Percentiles rank a stretch among this genome's conserved stretches.
These are phyloP conservation scores for Drosophila mettleri DNA, from an alignment of 2,888 invertebrate species.

Conservation along the genomic window DNA sequence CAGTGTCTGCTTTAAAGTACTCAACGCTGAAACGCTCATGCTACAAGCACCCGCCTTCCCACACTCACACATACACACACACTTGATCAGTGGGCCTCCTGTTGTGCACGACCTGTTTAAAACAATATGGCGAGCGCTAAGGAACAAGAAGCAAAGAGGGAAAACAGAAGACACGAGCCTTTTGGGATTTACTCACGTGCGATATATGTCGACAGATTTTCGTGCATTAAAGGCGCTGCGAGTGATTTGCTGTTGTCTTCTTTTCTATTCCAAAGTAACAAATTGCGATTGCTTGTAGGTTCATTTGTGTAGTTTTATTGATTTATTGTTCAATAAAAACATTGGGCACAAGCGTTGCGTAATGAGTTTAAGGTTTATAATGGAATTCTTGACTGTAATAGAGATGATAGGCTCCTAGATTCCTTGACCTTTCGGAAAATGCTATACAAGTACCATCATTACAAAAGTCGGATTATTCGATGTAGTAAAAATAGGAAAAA, in stretches of 20 bases:
- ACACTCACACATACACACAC: slow-evolving; percentile 21
- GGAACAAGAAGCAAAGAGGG: neutral
- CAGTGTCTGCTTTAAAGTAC: slow-evolving; percentile 53
- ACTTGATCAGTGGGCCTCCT: slow-evolving; percentile 72
- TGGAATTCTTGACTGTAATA: slow-evolving; percentile 74
- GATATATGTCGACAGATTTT: slow-evolving; percentile 74
- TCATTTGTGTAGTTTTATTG: slow-evolving; percentile 45
- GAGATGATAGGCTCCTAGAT: neutral
- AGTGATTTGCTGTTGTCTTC: slow-evolving; percentile 37
- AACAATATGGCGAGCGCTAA: slow-evolving; percentile 64
- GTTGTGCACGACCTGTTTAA: slow-evolving; percentile 70
- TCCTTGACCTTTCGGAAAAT: slow-evolving; percentile 46
- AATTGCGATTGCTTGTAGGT: slow-evolving; percentile 60
- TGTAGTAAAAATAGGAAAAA: neutral
- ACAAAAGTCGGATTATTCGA: slow-evolving; percentile 40
- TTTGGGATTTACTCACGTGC: slow-evolving; percentile 66
- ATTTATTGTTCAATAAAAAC: slow-evolving; percentile 66
- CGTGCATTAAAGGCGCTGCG: slow-evolving; percentile 69
- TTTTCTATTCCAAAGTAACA: slow-evolving; percentile 65
- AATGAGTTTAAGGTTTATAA: slow-evolving; percentile 80
- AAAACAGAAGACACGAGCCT: slow-evolving; percentile 65
- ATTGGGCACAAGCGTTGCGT: slow-evolving; percentile 65
- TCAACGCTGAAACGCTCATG: slow-evolving; percentile 44
- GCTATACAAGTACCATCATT: slow-evolving; percentile 53
- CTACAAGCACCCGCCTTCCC: slow-evolving; percentile 10